phyloP scores from a whole-genome alignment of 2,113 vertebrate genomes.

The Oxyruncus cristatus region DNA sequence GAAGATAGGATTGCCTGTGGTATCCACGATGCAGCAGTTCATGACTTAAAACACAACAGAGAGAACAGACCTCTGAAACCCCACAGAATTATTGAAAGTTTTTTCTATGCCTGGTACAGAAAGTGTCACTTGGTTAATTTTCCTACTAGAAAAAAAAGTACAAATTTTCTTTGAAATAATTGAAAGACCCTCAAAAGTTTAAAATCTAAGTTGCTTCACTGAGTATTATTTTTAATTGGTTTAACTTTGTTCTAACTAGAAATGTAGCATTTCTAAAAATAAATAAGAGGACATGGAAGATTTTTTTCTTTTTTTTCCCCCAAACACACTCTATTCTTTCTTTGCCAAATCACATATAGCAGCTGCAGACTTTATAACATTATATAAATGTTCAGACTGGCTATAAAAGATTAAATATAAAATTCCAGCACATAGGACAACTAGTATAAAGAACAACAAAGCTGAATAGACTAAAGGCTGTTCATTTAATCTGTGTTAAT shows the following conservation, averaged over 20 bases:
- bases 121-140: background rate
- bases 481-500: constrained; percentile 25
- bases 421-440: constrained; percentile 28
- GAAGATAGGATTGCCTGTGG: background rate
- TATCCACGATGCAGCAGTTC: background rate
- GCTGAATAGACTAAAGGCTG: background rate
- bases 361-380: constrained; percentile 61
- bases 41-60: background rate
- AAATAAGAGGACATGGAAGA: background rate
- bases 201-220: background rate
- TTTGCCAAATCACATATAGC: constrained; percentile 56
- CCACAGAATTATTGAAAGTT: background rate
- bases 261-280: constrained; percentile 25
- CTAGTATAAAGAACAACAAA: background rate
- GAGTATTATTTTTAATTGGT: background rate
- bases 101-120: background rate
- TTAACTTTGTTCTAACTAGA: constrained; percentile 4
- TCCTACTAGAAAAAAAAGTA: background rate
- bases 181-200: background rate
- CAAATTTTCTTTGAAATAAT: background rate
- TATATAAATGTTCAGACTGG: constrained; percentile 46
- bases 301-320: too few relatives aligned
- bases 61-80: background rate
- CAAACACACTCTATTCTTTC: background rate
- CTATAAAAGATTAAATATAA: constrained; percentile 50